Evolutionary conservation across 2,888 invertebrate genomes (phyloP), one percentile per base, ranked within the genome.

Genomic region (Torymus auratus): DNA sequence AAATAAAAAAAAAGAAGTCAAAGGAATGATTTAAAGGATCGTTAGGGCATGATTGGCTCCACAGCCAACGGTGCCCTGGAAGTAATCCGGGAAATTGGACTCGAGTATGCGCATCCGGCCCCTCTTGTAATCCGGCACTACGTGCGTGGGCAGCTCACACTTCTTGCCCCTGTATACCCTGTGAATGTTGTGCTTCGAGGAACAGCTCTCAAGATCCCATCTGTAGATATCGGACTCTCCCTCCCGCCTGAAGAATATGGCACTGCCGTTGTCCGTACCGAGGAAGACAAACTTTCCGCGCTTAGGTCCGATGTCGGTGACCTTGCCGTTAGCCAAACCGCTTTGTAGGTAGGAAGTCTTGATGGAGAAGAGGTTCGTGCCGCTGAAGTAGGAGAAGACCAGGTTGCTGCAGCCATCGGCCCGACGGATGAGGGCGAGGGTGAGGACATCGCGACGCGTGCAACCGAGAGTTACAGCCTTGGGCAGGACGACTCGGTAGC

Each of bases 1-100:
- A 28, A 28, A 4, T 28, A 28, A 28, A 28, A 3, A 28, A 28
- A n/a, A n/a, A 2, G 20, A 7, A 41, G 7, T 7, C 7, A 1
- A 41, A 41, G 41, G 41, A n/a, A 20, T 20, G 20, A 55, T 55
- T 28, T 84, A 88, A 80, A 91, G 88, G 2, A 89, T 64, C 1
- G 87, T 88, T 62, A 93, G 88, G 69, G 93, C 92, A 86, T 94
- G 94, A 58, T 93, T 91, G 60, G 93, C 93, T 1, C 94, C 94
- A 85, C 94, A 94, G 28, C 94, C 94, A 58, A 94, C 93, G 20
- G 92, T 93, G 83, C 93, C 92, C 82, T 93, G 92, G 88, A 94
- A 92, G 85, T 92, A 94, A 89, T 94, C 94, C 1, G 92, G 93
- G 88, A 94, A 94, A 88, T 94, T 94, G 85, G 94, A 94, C 86